These are phyloP conservation scores for Pluvianellus socialis DNA, from an alignment of 2,113 vertebrate species.

Conservation along the genomic window DNA sequence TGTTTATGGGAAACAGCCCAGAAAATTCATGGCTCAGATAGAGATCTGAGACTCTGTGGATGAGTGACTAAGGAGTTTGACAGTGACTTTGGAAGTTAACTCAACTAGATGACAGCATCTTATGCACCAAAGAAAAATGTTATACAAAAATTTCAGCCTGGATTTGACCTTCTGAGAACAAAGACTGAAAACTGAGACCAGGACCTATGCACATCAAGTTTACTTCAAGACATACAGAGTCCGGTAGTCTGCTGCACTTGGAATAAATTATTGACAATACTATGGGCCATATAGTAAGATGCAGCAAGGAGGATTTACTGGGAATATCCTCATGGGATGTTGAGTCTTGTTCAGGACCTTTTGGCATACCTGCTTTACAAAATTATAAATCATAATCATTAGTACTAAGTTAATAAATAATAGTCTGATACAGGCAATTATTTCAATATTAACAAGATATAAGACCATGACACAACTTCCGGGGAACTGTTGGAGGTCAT, in stretches of 20 bases:
- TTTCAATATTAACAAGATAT: neutral
- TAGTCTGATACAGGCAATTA: neutral
- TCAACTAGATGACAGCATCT: neutral
- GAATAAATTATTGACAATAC: neutral
- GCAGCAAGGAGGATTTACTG: neutral
- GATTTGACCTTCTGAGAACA: neutral
- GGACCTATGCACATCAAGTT: neutral
- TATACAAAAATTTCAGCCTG: neutral
- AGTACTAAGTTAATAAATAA: neutral
- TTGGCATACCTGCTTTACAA: neutral
- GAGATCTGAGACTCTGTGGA: neutral
- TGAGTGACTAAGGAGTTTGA: neutral
- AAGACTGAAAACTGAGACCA: neutral
- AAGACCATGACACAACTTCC: neutral
- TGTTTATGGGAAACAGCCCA: neutral
- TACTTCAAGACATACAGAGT: neutral
- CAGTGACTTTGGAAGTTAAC: neutral
- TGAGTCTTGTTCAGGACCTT: neutral
- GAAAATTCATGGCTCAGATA: neutral
- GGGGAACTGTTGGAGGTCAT: neutral
- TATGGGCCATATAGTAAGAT: neutral
- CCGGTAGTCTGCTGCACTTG: neutral
- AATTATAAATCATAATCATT: neutral
- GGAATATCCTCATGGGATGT: neutral
- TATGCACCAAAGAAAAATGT: neutral